phyloP scores from a whole-genome alignment of 2,113 vertebrate species.

The Stegostoma tigrinum region DNA sequence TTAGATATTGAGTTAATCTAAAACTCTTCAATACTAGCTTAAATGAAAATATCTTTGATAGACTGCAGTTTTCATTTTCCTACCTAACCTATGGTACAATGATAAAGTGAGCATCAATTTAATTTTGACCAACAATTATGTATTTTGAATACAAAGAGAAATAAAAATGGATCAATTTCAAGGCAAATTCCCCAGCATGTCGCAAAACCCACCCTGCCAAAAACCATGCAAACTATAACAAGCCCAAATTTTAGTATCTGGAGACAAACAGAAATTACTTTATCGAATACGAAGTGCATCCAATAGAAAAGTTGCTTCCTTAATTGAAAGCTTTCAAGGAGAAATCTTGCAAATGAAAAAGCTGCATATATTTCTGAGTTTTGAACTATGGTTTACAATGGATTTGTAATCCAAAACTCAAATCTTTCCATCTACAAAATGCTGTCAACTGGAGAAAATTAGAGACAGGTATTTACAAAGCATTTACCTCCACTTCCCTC shows the following conservation, averaged over 20 bases:
- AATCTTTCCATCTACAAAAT: neutral
- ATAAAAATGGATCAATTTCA: neutral
- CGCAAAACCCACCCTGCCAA: no score
- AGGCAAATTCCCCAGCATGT: neutral
- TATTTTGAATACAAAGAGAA: neutral
- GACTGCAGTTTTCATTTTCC: neutral
- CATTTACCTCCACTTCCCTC: conserved; percentile 69
- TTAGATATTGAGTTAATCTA: neutral
- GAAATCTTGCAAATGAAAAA: neutral
- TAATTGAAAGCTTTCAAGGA: neutral
- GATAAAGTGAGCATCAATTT: neutral
- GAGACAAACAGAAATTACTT: neutral
- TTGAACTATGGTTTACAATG: neutral
- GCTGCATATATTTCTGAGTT: neutral
- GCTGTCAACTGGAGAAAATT: neutral
- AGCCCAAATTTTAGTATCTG: neutral
- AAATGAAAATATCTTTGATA: neutral
- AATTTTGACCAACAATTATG: neutral
- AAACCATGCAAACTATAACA: neutral
- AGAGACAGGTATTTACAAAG: neutral
- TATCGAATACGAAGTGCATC: neutral
- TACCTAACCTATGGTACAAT: neutral
- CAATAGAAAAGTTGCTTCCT: neutral
- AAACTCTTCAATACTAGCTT: neutral
- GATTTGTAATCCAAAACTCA: neutral